Conservation (phyloP, 1,140 invertebrate species). For the Zaprionus tsacasi region DNA sequence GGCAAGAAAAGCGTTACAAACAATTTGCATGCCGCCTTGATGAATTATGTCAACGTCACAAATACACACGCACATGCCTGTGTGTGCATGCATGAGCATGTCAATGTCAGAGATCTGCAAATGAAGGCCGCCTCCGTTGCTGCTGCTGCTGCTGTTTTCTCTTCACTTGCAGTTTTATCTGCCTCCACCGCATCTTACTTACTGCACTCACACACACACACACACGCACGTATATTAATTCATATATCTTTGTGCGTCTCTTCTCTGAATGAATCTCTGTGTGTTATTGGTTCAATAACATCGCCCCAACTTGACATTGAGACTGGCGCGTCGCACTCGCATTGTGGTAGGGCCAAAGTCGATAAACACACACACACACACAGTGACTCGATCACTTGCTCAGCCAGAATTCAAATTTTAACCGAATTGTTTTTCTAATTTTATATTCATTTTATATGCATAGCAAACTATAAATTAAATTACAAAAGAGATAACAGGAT, state of each 20-base stretch:
- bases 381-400: background rate
- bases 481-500: background rate
- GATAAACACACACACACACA: background rate
- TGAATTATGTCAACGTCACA: conserved; percentile 54
- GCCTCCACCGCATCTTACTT: conserved; percentile 25
- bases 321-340: conserved; percentile 29
- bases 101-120: conserved; percentile 72
- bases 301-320: conserved; percentile 65
- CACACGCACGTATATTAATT: conserved; percentile 12
- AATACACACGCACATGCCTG: background rate
- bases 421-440: background rate
- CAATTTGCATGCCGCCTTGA: conserved; percentile 44
- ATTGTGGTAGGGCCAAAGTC: conserved; percentile 61
- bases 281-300: conserved; percentile 71
- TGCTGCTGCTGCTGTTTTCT: conserved; percentile 50
- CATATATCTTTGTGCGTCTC: conserved; percentile 24
- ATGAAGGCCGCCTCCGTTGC: conserved; percentile 63
- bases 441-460: background rate
- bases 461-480: conserved; percentile 1
- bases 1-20: conserved; percentile 54
- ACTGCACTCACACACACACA: conserved; percentile 7
- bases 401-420: conserved; percentile 5
- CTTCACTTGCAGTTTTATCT: conserved; percentile 62
- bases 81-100: conserved; percentile 38
- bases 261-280: conserved; percentile 49